These are phyloP conservation scores for Pangasius larnaudii DNA, from an alignment of 2,797 vertebrate species.

Conservation along the genomic window DNA sequence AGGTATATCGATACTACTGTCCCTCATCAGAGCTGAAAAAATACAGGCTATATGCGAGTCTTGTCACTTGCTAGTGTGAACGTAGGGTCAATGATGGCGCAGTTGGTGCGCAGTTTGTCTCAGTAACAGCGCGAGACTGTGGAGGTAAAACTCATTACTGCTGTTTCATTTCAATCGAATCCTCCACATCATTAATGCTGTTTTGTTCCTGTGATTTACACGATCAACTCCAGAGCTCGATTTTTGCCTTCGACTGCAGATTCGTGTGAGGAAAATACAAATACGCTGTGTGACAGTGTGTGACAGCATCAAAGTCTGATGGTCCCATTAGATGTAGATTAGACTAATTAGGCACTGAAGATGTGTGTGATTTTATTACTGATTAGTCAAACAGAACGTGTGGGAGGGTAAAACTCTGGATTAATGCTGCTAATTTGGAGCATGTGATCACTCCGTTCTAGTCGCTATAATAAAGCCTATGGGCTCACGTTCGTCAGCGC, in stretches of 20 bases:
- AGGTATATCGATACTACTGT: background rate
- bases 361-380: background rate
- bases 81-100: background rate
- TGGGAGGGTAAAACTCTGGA: background rate
- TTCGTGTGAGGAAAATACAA: background rate
- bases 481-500: background rate
- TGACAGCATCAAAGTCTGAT: background rate
- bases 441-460: background rate
- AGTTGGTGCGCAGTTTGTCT: background rate
- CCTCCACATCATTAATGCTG: too few species aligned
- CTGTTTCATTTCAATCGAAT: background rate
- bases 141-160: background rate
- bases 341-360: background rate
- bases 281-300: too few species aligned
- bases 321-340: background rate
- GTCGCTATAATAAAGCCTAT: background rate
- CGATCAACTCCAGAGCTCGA: background rate
- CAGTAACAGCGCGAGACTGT: too few species aligned
- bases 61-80: background rate
- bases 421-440: slow-evolving; percentile 7
- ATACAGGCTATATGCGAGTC: background rate
- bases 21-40: background rate
- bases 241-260: background rate
- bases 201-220: background rate
- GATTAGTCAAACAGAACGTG: background rate